Percentiles rank a stretch among this genome's conserved stretches.
These are phyloP conservation scores for Mythimna ferrago DNA, from an alignment of 2,888 invertebrate species.

Conservation along the genomic window DNA sequence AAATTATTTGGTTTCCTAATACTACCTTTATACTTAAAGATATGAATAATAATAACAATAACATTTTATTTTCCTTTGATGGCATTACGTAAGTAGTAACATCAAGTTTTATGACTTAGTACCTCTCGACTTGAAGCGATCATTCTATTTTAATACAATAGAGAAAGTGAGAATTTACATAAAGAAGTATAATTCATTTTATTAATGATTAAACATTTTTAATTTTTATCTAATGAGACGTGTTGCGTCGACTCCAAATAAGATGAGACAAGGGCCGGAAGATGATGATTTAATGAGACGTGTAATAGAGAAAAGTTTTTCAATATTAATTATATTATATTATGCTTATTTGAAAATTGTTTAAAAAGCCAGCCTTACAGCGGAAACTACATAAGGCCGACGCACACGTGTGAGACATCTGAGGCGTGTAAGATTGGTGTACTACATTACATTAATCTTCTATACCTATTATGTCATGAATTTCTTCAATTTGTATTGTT, in stretches of 20 bases:
- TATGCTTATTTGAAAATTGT: too few relatives aligned
- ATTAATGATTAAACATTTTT: background rate
- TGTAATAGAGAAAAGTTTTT: background rate
- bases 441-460: too few relatives aligned
- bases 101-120: slow-evolving; percentile 1
- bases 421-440: too few relatives aligned
- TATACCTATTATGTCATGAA: too few relatives aligned
- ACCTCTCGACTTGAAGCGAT: background rate
- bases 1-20: background rate
- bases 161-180: slow-evolving; percentile 1
- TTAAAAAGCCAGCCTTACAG: too few relatives aligned
- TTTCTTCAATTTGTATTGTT: too few relatives aligned
- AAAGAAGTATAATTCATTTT: background rate
- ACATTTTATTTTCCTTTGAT: slow-evolving; percentile 23
- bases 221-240: background rate
- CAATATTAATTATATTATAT: too few relatives aligned
- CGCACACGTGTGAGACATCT: too few relatives aligned
- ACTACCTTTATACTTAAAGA: background rate
- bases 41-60: slow-evolving; percentile 7
- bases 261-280: too few relatives aligned
- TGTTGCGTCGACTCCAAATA: background rate
- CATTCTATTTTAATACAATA: background rate
- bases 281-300: background rate
- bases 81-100: background rate
- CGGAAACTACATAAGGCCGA: too few relatives aligned